Conservation (phyloP, 2,113 vertebrate genomes). For the Larimichthys polyactis region DNA sequence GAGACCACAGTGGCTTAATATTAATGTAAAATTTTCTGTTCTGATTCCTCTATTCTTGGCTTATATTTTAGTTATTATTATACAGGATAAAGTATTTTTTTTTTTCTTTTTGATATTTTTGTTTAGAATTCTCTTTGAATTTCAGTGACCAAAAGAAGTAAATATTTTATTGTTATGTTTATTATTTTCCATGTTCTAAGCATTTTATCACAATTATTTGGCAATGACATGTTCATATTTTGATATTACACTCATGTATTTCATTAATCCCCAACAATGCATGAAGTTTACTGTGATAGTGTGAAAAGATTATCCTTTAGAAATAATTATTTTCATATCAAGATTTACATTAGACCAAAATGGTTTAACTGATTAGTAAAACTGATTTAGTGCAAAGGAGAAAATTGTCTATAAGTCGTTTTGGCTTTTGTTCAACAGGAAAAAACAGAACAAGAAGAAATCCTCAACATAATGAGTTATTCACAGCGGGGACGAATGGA, state of each 20-base stretch:
- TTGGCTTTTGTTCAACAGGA: conserved; percentile 25
- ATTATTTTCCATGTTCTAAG: not conserved
- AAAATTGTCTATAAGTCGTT: not conserved
- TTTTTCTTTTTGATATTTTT: not conserved
- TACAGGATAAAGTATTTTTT: not conserved
- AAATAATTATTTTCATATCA: not conserved
- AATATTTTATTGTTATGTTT: not conserved
- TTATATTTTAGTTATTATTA: not conserved
- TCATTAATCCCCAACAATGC: not conserved
- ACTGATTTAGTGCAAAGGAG: not conserved
- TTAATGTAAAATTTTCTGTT: not conserved
- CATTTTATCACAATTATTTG: not conserved
- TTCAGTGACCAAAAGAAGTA: not conserved
- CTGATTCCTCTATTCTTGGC: not conserved
- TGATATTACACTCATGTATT: not conserved
- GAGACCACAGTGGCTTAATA: conserved; percentile 15
- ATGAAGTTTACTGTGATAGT: not conserved
- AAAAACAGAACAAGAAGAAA: conserved; percentile 77
- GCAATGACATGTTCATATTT: not conserved
- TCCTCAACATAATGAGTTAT: conserved; percentile 81
- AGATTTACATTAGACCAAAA: not conserved
- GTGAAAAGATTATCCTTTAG: not conserved
- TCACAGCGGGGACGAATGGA: conserved; percentile 83
- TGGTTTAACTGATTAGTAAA: not conserved
- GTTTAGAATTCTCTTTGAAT: not conserved